A percentile compares a stretch with the other conserved stretches of the same genome.
These are phyloP conservation scores for Brachirus orientalis DNA, from an alignment of 2,113 vertebrate genomes.

Conservation along the genomic window DNA sequence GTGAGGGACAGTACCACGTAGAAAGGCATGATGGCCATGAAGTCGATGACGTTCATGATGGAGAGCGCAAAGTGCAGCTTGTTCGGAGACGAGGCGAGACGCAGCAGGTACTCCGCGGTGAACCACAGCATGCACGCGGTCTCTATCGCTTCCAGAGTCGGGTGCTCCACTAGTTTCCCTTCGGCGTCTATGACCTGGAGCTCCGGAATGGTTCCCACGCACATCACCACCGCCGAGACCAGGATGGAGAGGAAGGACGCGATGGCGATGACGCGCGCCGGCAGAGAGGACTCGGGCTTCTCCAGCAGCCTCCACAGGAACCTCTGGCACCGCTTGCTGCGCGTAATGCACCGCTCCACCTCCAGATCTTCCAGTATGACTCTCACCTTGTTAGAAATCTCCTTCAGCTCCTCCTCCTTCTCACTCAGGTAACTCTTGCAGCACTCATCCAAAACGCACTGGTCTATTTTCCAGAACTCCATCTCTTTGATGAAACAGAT, in stretches of 20 bases:
- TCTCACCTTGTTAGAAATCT: slow-evolving; percentile 92
- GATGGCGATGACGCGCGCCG: slow-evolving; percentile 89
- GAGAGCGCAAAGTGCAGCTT: slow-evolving; percentile 90
- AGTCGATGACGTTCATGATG: slow-evolving; percentile 95
- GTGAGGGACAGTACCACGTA: slow-evolving; percentile 93
- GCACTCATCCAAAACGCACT: slow-evolving; percentile 92
- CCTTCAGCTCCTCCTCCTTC: slow-evolving; percentile 93
- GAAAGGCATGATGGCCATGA: slow-evolving; percentile 93
- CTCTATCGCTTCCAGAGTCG: slow-evolving; percentile 91
- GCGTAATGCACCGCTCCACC: slow-evolving; percentile 81
- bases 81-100: slow-evolving; percentile 90
- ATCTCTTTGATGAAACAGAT: slow-evolving; percentile 98
- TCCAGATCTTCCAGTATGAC: slow-evolving; percentile 93
- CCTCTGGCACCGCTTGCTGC: slow-evolving; percentile 88
- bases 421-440: slow-evolving; percentile 93
- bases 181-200: slow-evolving; percentile 89
- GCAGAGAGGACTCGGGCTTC: slow-evolving; percentile 92
- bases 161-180: slow-evolving; percentile 92
- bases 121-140: slow-evolving; percentile 96
- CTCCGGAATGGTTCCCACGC: slow-evolving; percentile 94
- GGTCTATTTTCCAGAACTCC: slow-evolving; percentile 98
- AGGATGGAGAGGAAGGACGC: slow-evolving; percentile 93
- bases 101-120: slow-evolving; percentile 91
- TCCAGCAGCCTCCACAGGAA: slow-evolving; percentile 95
- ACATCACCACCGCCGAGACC: slow-evolving; percentile 94